These are phyloP conservation scores for Drosophila virilis DNA, from an alignment of 1,140 invertebrate genomes.

Conservation along the genomic window DNA sequence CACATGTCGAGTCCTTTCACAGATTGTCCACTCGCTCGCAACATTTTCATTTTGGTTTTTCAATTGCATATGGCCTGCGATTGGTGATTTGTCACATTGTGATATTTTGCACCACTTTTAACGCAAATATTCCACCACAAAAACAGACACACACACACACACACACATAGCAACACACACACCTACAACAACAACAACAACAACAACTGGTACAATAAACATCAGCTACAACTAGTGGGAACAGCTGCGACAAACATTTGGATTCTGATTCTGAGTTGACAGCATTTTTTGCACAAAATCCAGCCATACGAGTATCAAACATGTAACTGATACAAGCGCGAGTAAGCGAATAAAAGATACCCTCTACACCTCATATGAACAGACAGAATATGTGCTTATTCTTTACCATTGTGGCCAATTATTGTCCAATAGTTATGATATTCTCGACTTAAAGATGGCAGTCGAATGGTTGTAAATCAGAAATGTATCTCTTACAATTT, in stretches of 20 bases:
- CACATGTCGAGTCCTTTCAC: neutral
- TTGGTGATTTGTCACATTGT: conserved; percentile 42
- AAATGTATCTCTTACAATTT: neutral
- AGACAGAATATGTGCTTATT: too few relatives aligned
- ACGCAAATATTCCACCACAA: conserved; percentile 68
- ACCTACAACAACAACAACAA: too few relatives aligned
- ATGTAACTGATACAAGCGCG: neutral
- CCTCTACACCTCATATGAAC: neutral
- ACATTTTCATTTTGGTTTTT: conserved; percentile 51
- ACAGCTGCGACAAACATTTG: conserved; percentile 59
- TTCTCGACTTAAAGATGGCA: neutral
- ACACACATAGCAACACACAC: too few relatives aligned
- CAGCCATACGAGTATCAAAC: conserved; percentile 7
- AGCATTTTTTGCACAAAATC: conserved; percentile 31
- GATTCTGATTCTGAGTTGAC: conserved; percentile 25
- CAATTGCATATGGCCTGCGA: conserved; percentile 29
- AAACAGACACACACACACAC: conserved; percentile 35
- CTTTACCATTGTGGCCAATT: too few relatives aligned
- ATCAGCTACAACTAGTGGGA: conserved; percentile 13
- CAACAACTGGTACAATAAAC: conserved; percentile 14
- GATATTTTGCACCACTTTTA: conserved; percentile 41
- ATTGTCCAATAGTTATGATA: neutral
- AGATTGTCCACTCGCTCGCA: conserved; percentile 5
- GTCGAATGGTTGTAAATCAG: neutral
- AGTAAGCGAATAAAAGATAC: neutral